Base-by-base conservation (phyloP, 2,888 invertebrate genomes). In the Labia minor region DNA sequence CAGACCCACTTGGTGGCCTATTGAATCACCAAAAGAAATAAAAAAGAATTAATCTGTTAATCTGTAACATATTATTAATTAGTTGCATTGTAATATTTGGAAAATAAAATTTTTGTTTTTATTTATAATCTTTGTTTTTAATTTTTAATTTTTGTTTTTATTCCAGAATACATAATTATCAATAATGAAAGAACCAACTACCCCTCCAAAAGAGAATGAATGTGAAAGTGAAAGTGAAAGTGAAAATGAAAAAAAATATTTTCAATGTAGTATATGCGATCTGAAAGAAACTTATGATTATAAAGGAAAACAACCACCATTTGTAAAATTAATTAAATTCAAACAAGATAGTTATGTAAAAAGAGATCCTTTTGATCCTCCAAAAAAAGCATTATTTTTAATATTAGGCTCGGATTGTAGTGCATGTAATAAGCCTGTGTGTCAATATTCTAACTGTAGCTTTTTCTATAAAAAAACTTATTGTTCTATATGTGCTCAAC, bases 1-100 rank as follows among this genome's bases (percentile, higher is more conserved):
- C 1, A 88, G 84, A 74, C 94, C 93, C 0, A 72, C 74, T 16
- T 94, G 93, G 93, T 94, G 94, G 93, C 92, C 93, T 0, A 75
- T 82, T 69, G 88, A 89, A 79, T 82, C 82, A 61, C 81, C 85
- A 6, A 87, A 85, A 78, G 85, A 86, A 72, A 82, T 74, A 62
- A 64, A 67, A 65, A 70, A 68, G 65, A 65, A 61, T 67, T 69
- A 61, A 73, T 49, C 8, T 26, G 26, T 26, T 6, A 6, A 26
- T 26, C 26, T 26, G 3, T 26, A 6, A 26, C 8, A 6, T 26
- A n/a, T 26, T 26, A 6, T 8, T 26, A 26, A 26, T 26, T 6
- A 8, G 26, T 26, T 26, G 3, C 26, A 6, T 26, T 26, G 26
- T 26, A 26, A 3, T 26, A 26, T 26, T 26, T 26, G 3, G 26